Base-by-base conservation (phyloP, 2,797 vertebrate genomes). In the Coendou prehensilis region DNA sequence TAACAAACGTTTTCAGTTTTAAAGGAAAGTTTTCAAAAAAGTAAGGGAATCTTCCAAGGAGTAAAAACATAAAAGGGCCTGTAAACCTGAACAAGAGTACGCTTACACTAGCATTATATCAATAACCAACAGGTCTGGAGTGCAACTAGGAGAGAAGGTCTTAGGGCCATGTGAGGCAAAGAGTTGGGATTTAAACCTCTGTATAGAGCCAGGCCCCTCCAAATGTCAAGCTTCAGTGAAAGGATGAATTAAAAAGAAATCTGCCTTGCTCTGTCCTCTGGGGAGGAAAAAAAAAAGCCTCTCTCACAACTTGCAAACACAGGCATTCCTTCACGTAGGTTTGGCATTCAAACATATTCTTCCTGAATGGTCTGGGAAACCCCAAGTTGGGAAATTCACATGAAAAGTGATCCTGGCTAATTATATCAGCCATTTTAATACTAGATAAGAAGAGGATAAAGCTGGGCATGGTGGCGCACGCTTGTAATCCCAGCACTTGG, bases 281-380 rank as follows among this genome's bases (percentile, higher is more conserved):
- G 37, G 28, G 81, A 85, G 17, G n/a, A 50, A 9, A 59, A 45
- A 50, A 9, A 59, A 52, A 78, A 71, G 37, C 26, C 20, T 50
- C 30, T 47, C 41, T 23, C 23, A 81, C 5, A 93, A 41, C 54
- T 30, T 88, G 26, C 59, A 63, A 81, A 20, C 61, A 67, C 0
- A 63, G 30, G 30, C 26, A 56, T 26, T 59, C 80, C 59, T 86
- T 69, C 23, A 81, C 2, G 11, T 80, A 57, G 41, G n/a, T 88
- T 67, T 95, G 23, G 30, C n/a, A 22, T 50, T 85, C 71, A 89
- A 93, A 56, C 80, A 52, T 45, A 93, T 61, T 67, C 84, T 76
- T 41, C 80, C 50, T 81, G n/a, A 73, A 90, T 59, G 52, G 91
- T 79, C 54, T 88, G 56, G 57, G 57, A 89, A 56, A 75, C 13